phyloP scores from a whole-genome alignment of 64 coral and sea anemone species.

The Pocillopora verrucosa region DNA sequence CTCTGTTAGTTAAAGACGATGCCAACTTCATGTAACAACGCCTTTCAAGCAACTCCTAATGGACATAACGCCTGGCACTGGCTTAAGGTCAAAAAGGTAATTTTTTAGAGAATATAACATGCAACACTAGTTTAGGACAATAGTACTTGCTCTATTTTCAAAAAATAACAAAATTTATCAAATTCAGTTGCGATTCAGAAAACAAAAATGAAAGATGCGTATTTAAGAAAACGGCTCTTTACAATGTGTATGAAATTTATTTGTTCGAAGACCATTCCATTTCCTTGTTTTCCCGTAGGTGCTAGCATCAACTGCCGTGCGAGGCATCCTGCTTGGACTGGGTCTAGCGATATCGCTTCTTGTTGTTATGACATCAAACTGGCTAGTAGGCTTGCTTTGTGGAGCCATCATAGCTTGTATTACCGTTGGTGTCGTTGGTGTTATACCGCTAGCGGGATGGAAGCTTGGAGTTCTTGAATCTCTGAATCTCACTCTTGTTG shows the following conservation, averaged over 20 bases:
- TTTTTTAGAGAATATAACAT: not conserved
- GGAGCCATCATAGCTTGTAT: constrained; percentile 86
- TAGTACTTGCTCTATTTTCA: too few species aligned
- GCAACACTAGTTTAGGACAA: too few species aligned
- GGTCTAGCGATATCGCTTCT: constrained; percentile 73
- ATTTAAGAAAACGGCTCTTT: not conserved
- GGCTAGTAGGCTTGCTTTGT: constrained; percentile 87
- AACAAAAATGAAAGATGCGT: too few species aligned
- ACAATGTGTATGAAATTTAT: not conserved
- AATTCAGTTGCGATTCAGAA: too few species aligned
- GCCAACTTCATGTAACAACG: constrained; percentile 86
- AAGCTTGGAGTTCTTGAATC: constrained; percentile 91
- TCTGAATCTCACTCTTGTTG: constrained; percentile 92
- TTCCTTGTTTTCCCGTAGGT: constrained; percentile 45
- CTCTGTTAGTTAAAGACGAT: constrained; percentile 69
- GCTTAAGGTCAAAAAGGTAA: constrained; percentile 95
- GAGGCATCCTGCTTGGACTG: constrained; percentile 82
- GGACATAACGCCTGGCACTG: constrained; percentile 92
- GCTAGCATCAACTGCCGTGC: constrained; percentile 82
- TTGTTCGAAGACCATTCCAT: not conserved
- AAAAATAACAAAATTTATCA: too few species aligned
- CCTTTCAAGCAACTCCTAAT: constrained; percentile 87
- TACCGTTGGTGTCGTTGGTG: constrained; percentile 87
- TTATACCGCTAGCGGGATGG: constrained; percentile 88
- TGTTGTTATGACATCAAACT: constrained; percentile 88